Evolutionary conservation across 2,888 invertebrate genomes (phyloP), one percentile per base, ranked within the genome.

Genomic region (Pseudanteris insignis): DNA sequence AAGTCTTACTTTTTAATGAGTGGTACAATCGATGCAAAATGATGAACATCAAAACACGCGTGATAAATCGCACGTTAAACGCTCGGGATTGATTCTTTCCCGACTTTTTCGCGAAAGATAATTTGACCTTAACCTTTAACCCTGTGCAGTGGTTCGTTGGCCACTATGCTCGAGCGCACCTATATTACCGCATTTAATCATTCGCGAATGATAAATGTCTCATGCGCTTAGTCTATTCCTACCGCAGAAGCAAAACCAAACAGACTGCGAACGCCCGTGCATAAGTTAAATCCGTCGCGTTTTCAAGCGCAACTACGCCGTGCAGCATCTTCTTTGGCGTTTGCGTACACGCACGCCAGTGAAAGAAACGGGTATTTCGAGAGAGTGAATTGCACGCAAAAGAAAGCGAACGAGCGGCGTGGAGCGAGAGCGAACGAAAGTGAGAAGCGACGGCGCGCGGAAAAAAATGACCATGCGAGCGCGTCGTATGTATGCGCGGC

Each of bases 351-450:
- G 30, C 41, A 29, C 34, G 46, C 15, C 34, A 41, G 37, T 53
- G 47, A 60, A 47, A 53, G 53, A 60, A 60, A 60, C 44, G 50
- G 38, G 50, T 50, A 58, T 50, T 50, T 58, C 34, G 44, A 43
- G 57, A 57, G 58, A 58, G 58, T 58, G 58, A 50, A 58, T 50
- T 33, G 50, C 38, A 40, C 30, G 48, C 33, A 36, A 41, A 58
- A 53, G 48, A 43, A 40, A 47, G 32, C 34, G 46, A 37, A 36
- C 33, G 30, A 48, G 37, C 21, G 48, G 32, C 32, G 50, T n/a
- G n/a, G n/a, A 26, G 69, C 68, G 46, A 57, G 58, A 60, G 24
- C 54, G 34, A 63, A 66, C 57, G 64, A 66, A 67, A 66, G 64
- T 48, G 64, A 64, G 50, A 36, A 62, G 54, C 15, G 12, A 48